These are phyloP conservation scores for Cydia splendana DNA, from an alignment of 1,140 invertebrate species.

Conservation along the genomic window DNA sequence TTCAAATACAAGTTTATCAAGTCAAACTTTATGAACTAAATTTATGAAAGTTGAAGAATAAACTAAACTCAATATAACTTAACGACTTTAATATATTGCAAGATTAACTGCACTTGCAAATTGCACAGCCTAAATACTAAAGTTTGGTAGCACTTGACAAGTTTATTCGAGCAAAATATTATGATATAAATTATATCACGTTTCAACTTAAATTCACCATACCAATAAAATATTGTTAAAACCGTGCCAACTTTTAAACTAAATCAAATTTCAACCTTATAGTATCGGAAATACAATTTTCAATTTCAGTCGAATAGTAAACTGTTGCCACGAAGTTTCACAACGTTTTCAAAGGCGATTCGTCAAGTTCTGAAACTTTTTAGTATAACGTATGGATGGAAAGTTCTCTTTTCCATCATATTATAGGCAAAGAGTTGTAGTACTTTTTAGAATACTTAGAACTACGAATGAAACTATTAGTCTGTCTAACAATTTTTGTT, in stretches of 20 bases:
- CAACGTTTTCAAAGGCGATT: conserved; percentile 24
- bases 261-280: background rate
- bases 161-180: too few relatives aligned
- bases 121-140: too few relatives aligned
- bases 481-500: too few relatives aligned
- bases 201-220: background rate
- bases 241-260: background rate
- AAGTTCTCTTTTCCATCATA: conserved; percentile 24
- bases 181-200: too few relatives aligned
- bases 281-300: conserved; percentile 15
- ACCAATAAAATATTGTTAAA: background rate
- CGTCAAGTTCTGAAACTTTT: conserved; percentile 29
- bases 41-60: too few relatives aligned
- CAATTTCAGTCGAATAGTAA: conserved; percentile 13
- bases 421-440: conserved; percentile 20
- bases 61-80: too few relatives aligned
- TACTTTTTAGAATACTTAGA: background rate
- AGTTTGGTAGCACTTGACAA: too few relatives aligned
- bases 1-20: too few relatives aligned
- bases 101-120: too few relatives aligned
- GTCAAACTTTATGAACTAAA: too few relatives aligned
- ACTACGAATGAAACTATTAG: too few relatives aligned
- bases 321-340: conserved; percentile 9
- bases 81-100: too few relatives aligned
- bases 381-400: conserved; percentile 15